phyloP scores from a whole-genome alignment of 2,888 invertebrate genomes.

The Heptascelio sp. region DNA sequence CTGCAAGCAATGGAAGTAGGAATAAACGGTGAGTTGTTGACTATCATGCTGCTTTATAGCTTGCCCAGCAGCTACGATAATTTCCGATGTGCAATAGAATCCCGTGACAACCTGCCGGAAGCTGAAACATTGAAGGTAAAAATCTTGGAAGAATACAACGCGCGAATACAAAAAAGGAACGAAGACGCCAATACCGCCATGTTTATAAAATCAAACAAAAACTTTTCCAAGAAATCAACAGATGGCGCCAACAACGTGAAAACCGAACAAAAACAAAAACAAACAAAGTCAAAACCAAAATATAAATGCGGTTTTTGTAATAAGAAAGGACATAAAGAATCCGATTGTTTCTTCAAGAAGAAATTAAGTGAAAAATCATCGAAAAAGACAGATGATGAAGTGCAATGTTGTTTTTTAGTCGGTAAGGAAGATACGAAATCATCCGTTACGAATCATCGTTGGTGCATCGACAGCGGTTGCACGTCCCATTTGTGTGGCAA shows the following conservation, averaged over 20 bases:
- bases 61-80: constrained; percentile 17
- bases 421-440: neutral
- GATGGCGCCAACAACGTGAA: constrained; percentile 14
- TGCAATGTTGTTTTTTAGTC: neutral
- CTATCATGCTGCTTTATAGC: constrained; percentile 17
- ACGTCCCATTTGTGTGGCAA: constrained; percentile 60
- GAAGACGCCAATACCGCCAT: neutral
- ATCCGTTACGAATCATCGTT: neutral
- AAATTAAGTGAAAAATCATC: neutral
- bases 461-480: constrained; percentile 55
- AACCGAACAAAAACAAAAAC: constrained; percentile 12
- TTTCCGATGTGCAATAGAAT: constrained; percentile 54
- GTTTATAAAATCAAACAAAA: neutral
- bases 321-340: constrained; percentile 24
- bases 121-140: constrained; percentile 41
- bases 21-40: constrained; percentile 5
- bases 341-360: constrained; percentile 11
- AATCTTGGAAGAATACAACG: constrained; percentile 7
- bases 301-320: constrained; percentile 14
- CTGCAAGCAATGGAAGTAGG: constrained; percentile 33
- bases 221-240: neutral
- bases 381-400: neutral
- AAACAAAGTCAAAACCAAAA: constrained; percentile 53
- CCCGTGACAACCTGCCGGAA: constrained; percentile 43
- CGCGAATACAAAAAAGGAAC: neutral